A percentile compares a stretch with the other conserved stretches of the same genome.
Evolutionary conservation across 2,888 invertebrate species (phyloP).

Genomic region (Pseudococcus longispinus): DNA sequence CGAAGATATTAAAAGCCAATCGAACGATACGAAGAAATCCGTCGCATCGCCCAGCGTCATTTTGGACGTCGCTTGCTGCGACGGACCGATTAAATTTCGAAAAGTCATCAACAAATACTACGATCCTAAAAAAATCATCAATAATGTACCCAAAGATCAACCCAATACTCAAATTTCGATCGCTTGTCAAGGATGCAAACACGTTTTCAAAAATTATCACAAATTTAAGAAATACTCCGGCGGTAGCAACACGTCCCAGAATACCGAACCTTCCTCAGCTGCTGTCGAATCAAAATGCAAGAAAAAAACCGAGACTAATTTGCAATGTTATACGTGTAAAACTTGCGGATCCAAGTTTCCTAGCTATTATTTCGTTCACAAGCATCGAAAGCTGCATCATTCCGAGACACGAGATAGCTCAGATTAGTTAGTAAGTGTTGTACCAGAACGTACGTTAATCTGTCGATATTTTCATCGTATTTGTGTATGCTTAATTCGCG

Average conservation of each 20-base stretch:
- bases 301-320: conserved; percentile 67
- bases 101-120: conserved; percentile 85
- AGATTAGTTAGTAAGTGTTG: neutral
- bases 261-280: conserved; percentile 57
- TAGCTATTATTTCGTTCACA: conserved; percentile 92
- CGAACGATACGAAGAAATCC: conserved; percentile 13
- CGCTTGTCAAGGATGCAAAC: conserved; percentile 78
- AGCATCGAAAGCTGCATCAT: conserved; percentile 86
- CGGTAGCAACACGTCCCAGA: conserved; percentile 65
- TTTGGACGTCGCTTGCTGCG: conserved; percentile 88
- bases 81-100: conserved; percentile 87
- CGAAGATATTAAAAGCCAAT: neutral
- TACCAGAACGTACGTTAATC: neutral
- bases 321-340: conserved; percentile 92
- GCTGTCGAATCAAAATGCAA: conserved; percentile 3
- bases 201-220: conserved; percentile 83
- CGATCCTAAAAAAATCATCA: conserved; percentile 63
- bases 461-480: neutral
- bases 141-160: conserved; percentile 62
- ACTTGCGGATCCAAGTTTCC: conserved; percentile 92
- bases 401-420: conserved; percentile 67
- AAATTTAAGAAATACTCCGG: conserved; percentile 79
- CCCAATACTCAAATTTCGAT: conserved; percentile 60
- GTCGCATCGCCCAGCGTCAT: conserved; percentile 63
- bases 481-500: neutral